Percentiles rank a stretch among this genome's conserved stretches.
Conservation (phyloP, 1,140 invertebrate genomes). For the Drosophila nebulosa region DNA sequence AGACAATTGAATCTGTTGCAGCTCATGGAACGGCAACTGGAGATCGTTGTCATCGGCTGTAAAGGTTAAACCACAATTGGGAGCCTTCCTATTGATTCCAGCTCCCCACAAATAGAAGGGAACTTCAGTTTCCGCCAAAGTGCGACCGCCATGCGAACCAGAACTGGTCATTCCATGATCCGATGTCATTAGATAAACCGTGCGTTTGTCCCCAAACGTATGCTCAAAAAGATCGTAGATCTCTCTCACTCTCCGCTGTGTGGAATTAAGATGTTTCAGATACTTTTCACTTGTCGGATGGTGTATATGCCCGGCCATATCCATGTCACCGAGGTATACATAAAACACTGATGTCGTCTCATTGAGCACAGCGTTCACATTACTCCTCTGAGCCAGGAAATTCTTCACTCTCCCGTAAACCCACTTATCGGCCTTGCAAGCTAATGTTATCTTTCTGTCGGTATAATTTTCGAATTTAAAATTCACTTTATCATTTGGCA, state of each 20-base stretch:
- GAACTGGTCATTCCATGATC: constrained; percentile 99
- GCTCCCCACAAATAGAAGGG: constrained; percentile 97
- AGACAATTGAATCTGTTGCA: constrained; percentile 94
- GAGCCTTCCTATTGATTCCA: constrained; percentile 83
- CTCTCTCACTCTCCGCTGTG: constrained; percentile 89
- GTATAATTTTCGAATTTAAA: constrained; percentile 82
- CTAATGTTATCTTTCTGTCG: constrained; percentile 87
- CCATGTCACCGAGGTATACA: constrained; percentile 94
- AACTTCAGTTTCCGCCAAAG: constrained; percentile 89
- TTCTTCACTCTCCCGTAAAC: constrained; percentile 90
- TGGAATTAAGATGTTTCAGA: constrained; percentile 87
- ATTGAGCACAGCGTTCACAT: constrained; percentile 68
- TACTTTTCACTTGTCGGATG: constrained; percentile 94
- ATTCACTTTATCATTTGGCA: constrained; percentile 75
- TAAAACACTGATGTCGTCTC: constrained; percentile 90
- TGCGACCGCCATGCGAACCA: constrained; percentile 94
- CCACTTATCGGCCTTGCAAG: constrained; percentile 90
- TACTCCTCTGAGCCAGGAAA: constrained; percentile 84
- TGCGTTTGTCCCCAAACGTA: constrained; percentile 89
- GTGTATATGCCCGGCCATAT: constrained; percentile 94
- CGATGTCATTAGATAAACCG: constrained; percentile 94
- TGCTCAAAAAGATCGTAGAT: constrained; percentile 87
- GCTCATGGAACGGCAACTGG: constrained; percentile 82
- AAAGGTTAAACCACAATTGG: neutral
- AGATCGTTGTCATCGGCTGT: constrained; percentile 71